A percentile compares a stretch with the other conserved stretches of the same genome.
These are phyloP conservation scores for Drosophila recens DNA, from an alignment of 2,888 invertebrate species.

Conservation along the genomic window DNA sequence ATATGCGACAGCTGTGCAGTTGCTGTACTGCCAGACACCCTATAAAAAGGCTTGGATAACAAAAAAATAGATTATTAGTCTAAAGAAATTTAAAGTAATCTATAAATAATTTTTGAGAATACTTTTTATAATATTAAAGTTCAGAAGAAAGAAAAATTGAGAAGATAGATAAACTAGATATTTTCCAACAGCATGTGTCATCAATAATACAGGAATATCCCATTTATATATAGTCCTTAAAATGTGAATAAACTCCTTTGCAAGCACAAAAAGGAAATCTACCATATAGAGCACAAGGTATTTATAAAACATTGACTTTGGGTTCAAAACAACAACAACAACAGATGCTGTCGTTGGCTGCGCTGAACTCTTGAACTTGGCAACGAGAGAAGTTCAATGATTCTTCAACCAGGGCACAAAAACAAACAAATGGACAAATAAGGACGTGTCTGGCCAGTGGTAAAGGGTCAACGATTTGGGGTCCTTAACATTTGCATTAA, in stretches of 20 bases:
- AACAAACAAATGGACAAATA: slow-evolving; percentile 36
- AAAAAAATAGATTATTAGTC: not conserved
- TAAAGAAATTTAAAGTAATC: too few relatives aligned
- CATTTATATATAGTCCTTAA: not conserved
- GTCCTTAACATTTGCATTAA: slow-evolving; percentile 37
- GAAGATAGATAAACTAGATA: too few relatives aligned
- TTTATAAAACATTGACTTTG: slow-evolving; percentile 42
- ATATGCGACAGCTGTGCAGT: not conserved
- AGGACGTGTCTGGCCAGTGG: slow-evolving; percentile 40
- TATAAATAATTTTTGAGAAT: too few relatives aligned
- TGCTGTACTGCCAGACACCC: slow-evolving; percentile 17
- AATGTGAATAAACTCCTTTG: not conserved
- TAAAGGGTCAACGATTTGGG: slow-evolving; percentile 52
- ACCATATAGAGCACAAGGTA: slow-evolving; percentile 5
- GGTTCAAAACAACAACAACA: slow-evolving; percentile 40
- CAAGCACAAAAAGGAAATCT: slow-evolving; percentile 1
- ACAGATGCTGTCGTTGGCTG: slow-evolving; percentile 60
- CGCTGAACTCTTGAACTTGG: slow-evolving; percentile 77
- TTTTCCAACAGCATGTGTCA: too few relatives aligned
- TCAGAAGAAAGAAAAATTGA: too few relatives aligned
- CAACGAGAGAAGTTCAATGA: slow-evolving; percentile 69
- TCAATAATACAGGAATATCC: too few relatives aligned
- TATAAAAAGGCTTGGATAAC: slow-evolving; percentile 9
- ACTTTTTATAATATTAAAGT: too few relatives aligned
- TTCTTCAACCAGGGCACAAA: slow-evolving; percentile 36